phyloP scores from a whole-genome alignment of 2,888 invertebrate genomes.

The Tineola bisselliella region DNA sequence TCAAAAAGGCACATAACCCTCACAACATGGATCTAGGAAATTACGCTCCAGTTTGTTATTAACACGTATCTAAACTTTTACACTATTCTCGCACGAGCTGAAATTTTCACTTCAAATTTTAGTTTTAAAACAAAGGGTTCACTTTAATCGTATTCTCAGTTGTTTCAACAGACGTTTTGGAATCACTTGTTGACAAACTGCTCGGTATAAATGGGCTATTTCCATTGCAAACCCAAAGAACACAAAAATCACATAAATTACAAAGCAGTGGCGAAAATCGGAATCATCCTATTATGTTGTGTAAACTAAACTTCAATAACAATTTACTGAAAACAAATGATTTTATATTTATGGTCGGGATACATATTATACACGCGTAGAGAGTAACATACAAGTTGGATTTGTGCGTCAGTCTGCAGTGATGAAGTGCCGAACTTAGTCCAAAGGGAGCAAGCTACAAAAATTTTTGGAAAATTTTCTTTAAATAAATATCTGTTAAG shows the following conservation, averaged over 20 bases:
- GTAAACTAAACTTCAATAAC: background rate
- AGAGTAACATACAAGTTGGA: too few relatives aligned
- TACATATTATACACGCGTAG: too few relatives aligned
- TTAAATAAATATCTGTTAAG: too few relatives aligned
- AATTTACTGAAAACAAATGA: too few relatives aligned
- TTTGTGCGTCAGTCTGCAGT: too few relatives aligned
- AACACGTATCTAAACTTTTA: constrained; percentile 5
- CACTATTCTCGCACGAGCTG: background rate
- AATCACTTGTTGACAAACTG: background rate
- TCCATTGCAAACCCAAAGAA: background rate
- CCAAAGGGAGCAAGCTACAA: too few relatives aligned
- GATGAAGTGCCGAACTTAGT: too few relatives aligned
- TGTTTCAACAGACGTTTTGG: background rate
- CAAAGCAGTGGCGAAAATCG: background rate
- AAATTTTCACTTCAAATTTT: background rate
- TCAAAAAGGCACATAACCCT: constrained; percentile 5
- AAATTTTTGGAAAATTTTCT: too few relatives aligned
- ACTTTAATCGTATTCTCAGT: background rate
- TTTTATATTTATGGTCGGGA: too few relatives aligned
- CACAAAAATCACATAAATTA: constrained; percentile 9
- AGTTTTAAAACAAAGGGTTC: background rate
- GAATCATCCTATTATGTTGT: background rate
- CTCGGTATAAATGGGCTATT: constrained; percentile 1
- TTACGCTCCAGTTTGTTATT: background rate
- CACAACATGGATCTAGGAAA: background rate